phyloP scores from a whole-genome alignment of 2,113 vertebrate genomes.

The Scortum barcoo region DNA sequence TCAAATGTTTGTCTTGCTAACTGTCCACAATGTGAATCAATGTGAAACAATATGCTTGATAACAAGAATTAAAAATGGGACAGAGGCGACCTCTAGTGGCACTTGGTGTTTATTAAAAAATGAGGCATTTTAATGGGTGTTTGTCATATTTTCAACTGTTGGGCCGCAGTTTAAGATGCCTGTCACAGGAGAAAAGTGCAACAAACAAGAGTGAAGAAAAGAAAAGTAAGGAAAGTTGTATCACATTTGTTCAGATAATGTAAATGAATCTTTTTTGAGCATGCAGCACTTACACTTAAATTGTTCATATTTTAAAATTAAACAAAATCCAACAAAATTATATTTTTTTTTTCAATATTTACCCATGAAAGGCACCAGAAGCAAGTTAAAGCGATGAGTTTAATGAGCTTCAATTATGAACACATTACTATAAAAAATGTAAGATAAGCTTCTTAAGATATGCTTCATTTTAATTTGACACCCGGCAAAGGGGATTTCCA shows the following conservation, averaged over 20 bases:
- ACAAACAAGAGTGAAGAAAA: neutral
- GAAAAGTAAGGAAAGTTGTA: too few relatives aligned
- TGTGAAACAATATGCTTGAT: neutral
- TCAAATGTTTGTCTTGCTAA: neutral
- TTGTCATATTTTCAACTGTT: neutral
- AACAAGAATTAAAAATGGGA: neutral
- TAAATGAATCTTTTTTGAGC: neutral
- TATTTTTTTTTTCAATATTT: neutral
- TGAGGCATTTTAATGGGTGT: neutral
- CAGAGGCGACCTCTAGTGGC: conserved; percentile 54
- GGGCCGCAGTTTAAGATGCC: neutral
- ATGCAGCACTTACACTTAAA: neutral
- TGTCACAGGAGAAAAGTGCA: neutral
- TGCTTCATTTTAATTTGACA: neutral
- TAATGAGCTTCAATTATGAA: neutral
- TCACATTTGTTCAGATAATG: neutral
- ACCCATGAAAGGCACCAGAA: neutral
- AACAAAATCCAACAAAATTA: neutral
- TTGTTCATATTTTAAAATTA: neutral
- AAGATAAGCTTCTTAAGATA: neutral
- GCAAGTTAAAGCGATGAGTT: neutral
- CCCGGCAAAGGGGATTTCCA: neutral
- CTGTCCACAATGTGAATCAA: too few relatives aligned
- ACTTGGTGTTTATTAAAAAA: neutral
- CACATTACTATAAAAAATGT: too few relatives aligned